Evolutionary conservation across 2,888 invertebrate species (phyloP), one percentile per base, ranked within the genome.

Genomic region (Pyrochroa serraticornis): DNA sequence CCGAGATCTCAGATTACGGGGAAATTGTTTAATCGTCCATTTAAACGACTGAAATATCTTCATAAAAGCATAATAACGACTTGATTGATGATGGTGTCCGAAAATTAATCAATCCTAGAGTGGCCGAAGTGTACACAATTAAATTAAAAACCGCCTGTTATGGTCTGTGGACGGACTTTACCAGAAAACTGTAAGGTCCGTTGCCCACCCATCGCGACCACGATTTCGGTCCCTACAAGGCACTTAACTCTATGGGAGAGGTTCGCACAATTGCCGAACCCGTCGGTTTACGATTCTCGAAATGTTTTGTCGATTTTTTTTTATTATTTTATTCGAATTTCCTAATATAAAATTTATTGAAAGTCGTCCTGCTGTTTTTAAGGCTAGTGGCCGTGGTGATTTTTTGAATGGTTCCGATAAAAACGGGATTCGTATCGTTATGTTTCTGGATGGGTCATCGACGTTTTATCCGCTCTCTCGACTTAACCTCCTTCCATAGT

Each of bases 331-430:
- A 22, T 22, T 22, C 22, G 22, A 22, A 22, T 22, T 46, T 53
- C 46, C 53, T 46, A 53, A 53, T 53, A 46, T 46, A 53, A 46
- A 53, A 53, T 53, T 53, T 53, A 53, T 53, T 45, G 38, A 53
- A 46, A 39, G 46, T 53, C 46, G 22, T 45, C 53, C 53, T 39
- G 53, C 53, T 53, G 53, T 46, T 53, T 53, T 53, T 46, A 53
- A 46, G 34, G 53, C 53, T 46, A n/a, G n/a, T n/a, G n/a, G n/a
- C n/a, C n/a, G n/a, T n/a, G n/a, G n/a, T 39, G 53, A 46, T 53
- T 53, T 53, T 53, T 39, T 53, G 45, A 53, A 53, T 53, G 53
- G 52, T 44, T 44, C 52, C 44, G 45, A 31, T 45, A 50, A 57
- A 50, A 52, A 52, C 37, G 22, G 22, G 22, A 22, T 5, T 5